Evolutionary conservation across 2,888 invertebrate genomes (phyloP).

Genomic region (Beris morrisii): DNA sequence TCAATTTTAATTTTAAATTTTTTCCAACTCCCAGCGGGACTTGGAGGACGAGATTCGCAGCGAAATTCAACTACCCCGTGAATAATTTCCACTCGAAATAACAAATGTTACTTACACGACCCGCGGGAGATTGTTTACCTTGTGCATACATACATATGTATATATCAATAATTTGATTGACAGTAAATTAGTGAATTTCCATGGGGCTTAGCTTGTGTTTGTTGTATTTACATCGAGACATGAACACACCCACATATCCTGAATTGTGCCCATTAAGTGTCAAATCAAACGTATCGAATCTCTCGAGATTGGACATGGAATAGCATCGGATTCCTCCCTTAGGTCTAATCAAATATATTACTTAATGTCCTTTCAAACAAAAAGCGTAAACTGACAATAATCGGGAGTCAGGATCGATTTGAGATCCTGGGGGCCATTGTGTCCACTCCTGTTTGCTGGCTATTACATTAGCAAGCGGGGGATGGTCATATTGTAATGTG

Average conservation of each 20-base stretch:
- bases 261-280: constrained; percentile 13
- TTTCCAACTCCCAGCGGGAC: constrained; percentile 16
- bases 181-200: constrained; percentile 22
- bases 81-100: constrained; percentile 25
- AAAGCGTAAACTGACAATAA: constrained; percentile 8
- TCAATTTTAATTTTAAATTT: constrained; percentile 33
- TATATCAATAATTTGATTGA: constrained; percentile 29
- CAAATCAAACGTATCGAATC: constrained; percentile 32
- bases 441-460: too few relatives aligned
- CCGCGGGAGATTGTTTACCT: constrained; percentile 20
- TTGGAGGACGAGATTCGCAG: constrained; percentile 4
- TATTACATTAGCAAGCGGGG: too few relatives aligned
- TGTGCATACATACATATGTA: background rate
- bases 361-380: constrained; percentile 31
- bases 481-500: too few relatives aligned
- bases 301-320: constrained; percentile 12
- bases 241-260: background rate
- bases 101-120: constrained; percentile 24
- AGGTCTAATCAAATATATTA: constrained; percentile 32
- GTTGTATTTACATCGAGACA: background rate
- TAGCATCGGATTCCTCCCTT: constrained; percentile 10
- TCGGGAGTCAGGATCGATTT: too few relatives aligned
- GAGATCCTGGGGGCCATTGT: too few relatives aligned
- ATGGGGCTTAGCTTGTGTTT: background rate
- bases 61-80: constrained; percentile 14